Percentiles rank a stretch among this genome's conserved stretches.
These are phyloP conservation scores for Garra rufa DNA, from an alignment of 2,113 vertebrate species.

Conservation along the genomic window DNA sequence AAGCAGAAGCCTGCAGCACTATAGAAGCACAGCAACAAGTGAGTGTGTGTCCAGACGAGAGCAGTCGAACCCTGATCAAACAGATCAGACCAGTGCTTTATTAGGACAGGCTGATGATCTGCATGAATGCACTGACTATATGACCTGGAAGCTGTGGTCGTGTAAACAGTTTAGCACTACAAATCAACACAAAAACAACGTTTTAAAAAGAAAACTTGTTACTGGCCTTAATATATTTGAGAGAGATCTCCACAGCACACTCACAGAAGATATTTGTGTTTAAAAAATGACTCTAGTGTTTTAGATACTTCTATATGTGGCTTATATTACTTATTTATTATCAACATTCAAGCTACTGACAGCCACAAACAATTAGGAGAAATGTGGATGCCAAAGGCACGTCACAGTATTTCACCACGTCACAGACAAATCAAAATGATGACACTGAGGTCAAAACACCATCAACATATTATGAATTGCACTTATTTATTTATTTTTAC, in stretches of 20 bases:
- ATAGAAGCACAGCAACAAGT: conserved; percentile 70
- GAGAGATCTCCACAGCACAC: not conserved
- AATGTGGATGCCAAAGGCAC: conserved; percentile 57
- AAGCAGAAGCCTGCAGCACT: conserved; percentile 15
- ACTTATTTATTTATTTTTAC: too few species aligned
- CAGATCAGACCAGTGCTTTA: conserved; percentile 61
- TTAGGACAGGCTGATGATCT: not conserved
- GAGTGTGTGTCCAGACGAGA: conserved; percentile 68
- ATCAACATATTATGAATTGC: not conserved
- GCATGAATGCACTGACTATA: not conserved
- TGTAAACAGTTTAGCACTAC: not conserved
- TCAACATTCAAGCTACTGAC: conserved; percentile 60
- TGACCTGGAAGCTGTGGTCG: not conserved
- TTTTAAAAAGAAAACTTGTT: not conserved
- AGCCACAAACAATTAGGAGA: conserved; percentile 53
- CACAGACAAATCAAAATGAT: not conserved
- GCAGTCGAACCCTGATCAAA: conserved; percentile 72
- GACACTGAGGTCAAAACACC: not conserved
- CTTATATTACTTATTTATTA: conserved; percentile 53
- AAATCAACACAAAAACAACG: too few species aligned
- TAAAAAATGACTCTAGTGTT: not conserved
- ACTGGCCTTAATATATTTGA: not conserved
- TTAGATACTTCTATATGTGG: not conserved
- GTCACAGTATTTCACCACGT: conserved; percentile 39
- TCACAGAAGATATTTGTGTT: not conserved